Evolutionary conservation across 2,797 vertebrate genomes (phyloP).

Genomic region (Zalophus californianus): DNA sequence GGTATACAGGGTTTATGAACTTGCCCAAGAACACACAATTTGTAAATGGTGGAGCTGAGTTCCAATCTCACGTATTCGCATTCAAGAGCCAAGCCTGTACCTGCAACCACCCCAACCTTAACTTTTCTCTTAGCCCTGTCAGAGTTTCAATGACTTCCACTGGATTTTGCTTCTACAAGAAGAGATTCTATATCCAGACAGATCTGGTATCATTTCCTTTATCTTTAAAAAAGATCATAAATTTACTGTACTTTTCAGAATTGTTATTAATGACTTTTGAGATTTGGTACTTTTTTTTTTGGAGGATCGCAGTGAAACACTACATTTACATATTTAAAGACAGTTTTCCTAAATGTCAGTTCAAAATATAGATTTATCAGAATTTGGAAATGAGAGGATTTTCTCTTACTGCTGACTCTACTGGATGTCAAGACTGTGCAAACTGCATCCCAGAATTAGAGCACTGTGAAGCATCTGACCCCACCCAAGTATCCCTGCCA

Average conservation of each 20-base stretch:
- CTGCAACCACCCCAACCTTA: background rate
- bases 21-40: background rate
- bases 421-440: constrained; percentile 42
- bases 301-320: background rate
- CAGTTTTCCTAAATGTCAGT: constrained; percentile 70
- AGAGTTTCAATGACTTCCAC: background rate
- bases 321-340: constrained; percentile 60
- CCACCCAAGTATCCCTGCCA: constrained; percentile 12
- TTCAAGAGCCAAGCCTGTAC: background rate
- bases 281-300: background rate
- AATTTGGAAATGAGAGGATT: constrained; percentile 56
- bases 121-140: background rate
- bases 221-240: background rate
- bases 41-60: background rate
- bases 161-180: background rate
- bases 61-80: background rate
- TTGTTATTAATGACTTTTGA: constrained; percentile 56
- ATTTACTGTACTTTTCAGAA: constrained; percentile 13
- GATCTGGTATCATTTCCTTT: background rate
- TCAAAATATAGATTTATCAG: constrained; percentile 69
- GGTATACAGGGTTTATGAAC: background rate
- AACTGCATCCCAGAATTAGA: constrained; percentile 31
- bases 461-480: background rate
- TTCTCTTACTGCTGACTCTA: constrained; percentile 29
- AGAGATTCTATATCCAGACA: constrained; percentile 33